These are phyloP conservation scores for Leucosticte australis DNA, from an alignment of 2,113 vertebrate species.

Conservation along the genomic window DNA sequence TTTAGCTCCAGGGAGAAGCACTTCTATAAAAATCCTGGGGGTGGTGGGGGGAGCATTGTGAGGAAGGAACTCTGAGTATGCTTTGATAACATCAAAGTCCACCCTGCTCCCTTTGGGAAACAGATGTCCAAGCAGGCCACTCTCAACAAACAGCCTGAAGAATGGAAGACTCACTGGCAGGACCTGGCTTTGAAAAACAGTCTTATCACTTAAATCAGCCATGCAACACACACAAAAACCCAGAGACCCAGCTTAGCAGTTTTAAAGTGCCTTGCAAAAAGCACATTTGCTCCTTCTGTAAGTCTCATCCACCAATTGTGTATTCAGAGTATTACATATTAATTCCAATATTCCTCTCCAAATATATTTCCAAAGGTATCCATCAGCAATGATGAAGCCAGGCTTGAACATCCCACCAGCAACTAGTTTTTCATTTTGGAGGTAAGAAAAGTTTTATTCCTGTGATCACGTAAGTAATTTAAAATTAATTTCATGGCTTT, in stretches of 20 bases:
- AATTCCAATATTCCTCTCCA: background rate
- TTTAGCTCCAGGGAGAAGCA: background rate
- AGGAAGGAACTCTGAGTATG: background rate
- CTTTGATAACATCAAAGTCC: slow-evolving; percentile 10
- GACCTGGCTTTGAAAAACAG: background rate
- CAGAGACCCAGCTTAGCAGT: background rate
- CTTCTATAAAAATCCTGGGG: background rate
- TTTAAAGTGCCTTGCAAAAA: background rate
- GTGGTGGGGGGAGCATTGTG: background rate
- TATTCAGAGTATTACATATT: background rate
- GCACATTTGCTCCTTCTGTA: background rate
- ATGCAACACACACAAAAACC: background rate
- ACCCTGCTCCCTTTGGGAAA: background rate
- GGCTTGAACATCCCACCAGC: background rate
- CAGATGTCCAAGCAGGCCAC: background rate
- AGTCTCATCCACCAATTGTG: background rate
- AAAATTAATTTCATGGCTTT: background rate
- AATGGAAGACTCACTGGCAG: background rate
- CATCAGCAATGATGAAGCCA: background rate
- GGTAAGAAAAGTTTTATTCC: background rate
- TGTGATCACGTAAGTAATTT: background rate
- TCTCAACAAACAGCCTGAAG: background rate
- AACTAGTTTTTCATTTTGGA: background rate
- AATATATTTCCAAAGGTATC: background rate
- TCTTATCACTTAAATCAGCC: background rate